Percentiles rank a stretch among this genome's conserved stretches.
Conservation (phyloP, 1,140 invertebrate genomes). For the Pissodes strobi region DNA sequence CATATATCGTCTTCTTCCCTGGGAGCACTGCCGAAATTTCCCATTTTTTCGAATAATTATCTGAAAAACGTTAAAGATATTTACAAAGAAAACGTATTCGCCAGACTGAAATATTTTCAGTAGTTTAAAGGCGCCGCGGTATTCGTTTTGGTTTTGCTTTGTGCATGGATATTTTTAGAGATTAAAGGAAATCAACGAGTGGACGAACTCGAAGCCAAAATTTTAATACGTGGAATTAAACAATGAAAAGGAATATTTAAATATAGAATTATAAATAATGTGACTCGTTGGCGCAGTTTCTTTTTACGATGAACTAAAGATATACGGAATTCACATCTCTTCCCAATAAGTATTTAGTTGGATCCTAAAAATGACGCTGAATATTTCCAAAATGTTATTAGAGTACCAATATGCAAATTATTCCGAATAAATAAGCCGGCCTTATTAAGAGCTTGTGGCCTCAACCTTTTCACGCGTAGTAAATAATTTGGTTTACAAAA, state of each 20-base stretch:
- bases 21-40: neutral
- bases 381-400: too few relatives aligned
- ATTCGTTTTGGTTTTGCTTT: constrained; percentile 25
- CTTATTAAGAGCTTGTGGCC: too few relatives aligned
- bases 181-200: constrained; percentile 25
- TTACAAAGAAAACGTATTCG: neutral
- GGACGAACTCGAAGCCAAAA: constrained; percentile 4
- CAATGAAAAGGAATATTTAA: neutral
- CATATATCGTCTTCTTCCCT: constrained; percentile 15
- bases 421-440: too few relatives aligned
- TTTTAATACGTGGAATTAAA: constrained; percentile 14
- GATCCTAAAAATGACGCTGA: too few relatives aligned
- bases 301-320: too few relatives aligned
- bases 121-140: neutral
- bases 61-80: neutral
- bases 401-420: too few relatives aligned
- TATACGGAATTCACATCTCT: too few relatives aligned
- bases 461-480: too few relatives aligned
- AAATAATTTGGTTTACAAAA: too few relatives aligned
- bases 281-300: too few relatives aligned
- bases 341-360: too few relatives aligned
- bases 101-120: constrained; percentile 2
- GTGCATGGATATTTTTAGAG: constrained; percentile 27
- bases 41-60: constrained; percentile 20
- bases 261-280: too few relatives aligned